A percentile compares a stretch with the other conserved stretches of the same genome.
These are phyloP conservation scores for Camponotus floridanus DNA, from an alignment of 1,140 invertebrate genomes.

Conservation along the genomic window DNA sequence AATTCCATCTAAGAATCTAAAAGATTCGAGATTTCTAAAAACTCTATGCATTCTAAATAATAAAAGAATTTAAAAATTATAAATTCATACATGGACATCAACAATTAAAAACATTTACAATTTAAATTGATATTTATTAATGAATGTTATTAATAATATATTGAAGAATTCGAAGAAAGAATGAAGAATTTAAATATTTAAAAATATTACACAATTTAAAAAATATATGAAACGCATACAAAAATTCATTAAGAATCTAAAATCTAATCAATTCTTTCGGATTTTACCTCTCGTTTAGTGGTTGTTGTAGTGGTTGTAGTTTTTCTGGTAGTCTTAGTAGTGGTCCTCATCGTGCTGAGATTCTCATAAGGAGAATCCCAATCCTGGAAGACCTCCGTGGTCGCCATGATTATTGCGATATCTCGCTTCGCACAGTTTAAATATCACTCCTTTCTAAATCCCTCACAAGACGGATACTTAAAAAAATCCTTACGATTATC, in stretches of 20 bases:
- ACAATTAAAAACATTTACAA: background rate
- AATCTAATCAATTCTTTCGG: background rate
- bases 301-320: conserved; percentile 75
- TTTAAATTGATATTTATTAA: background rate
- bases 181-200: background rate
- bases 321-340: conserved; percentile 79
- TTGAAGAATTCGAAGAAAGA: background rate
- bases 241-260: background rate
- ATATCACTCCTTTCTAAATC: conserved; percentile 58
- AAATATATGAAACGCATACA: background rate
- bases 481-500: conserved; percentile 19
- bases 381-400: conserved; percentile 84
- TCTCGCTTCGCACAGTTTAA: conserved; percentile 58
- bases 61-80: background rate
- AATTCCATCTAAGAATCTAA: background rate
- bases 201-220: background rate
- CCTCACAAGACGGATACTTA: conserved; percentile 60
- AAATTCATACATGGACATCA: background rate
- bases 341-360: conserved; percentile 78
- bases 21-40: background rate
- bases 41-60: background rate
- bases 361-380: conserved; percentile 83
- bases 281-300: conserved; percentile 74
- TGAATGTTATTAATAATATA: background rate
- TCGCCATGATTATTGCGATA: conserved; percentile 79